These are phyloP conservation scores for Matsumurasca onukii DNA, from an alignment of 1,140 invertebrate species.

Conservation along the genomic window DNA sequence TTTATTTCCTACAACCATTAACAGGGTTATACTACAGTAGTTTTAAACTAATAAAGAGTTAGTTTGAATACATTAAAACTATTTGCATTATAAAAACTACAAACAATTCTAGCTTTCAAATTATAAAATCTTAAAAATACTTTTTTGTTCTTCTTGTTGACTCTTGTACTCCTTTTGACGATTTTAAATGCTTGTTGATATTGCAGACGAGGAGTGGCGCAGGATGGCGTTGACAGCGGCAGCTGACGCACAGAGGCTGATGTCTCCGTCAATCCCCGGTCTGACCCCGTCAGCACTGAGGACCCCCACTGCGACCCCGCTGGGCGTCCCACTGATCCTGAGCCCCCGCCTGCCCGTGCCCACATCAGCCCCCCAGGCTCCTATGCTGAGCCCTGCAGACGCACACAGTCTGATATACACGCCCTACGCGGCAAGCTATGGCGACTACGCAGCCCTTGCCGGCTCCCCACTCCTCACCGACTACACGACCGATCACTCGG, in stretches of 20 bases:
- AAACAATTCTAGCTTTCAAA: too few relatives aligned
- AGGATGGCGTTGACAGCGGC: conserved; percentile 69
- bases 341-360: conserved; percentile 82
- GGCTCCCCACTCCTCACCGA: conserved; percentile 81
- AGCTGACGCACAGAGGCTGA: conserved; percentile 71
- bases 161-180: too few relatives aligned
- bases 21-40: too few relatives aligned
- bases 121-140: too few relatives aligned
- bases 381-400: conserved; percentile 63
- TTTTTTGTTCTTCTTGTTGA: too few relatives aligned
- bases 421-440: conserved; percentile 76
- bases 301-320: conserved; percentile 61
- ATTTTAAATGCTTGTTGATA: too few relatives aligned
- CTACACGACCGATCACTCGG: conserved; percentile 85
- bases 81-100: too few relatives aligned
- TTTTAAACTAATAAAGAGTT: too few relatives aligned
- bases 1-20: too few relatives aligned
- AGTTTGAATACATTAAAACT: too few relatives aligned
- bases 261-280: conserved; percentile 61
- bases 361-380: conserved; percentile 70
- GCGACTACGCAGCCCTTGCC: conserved; percentile 82
- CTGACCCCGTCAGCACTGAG: conserved; percentile 65
- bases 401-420: conserved; percentile 70
- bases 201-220: conserved; percentile 69
- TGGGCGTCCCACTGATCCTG: conserved; percentile 84